Percentiles rank a stretch among this genome's conserved stretches.
phyloP scores from a whole-genome alignment of 2,113 vertebrate genomes.

The Aegithalos caudatus region DNA sequence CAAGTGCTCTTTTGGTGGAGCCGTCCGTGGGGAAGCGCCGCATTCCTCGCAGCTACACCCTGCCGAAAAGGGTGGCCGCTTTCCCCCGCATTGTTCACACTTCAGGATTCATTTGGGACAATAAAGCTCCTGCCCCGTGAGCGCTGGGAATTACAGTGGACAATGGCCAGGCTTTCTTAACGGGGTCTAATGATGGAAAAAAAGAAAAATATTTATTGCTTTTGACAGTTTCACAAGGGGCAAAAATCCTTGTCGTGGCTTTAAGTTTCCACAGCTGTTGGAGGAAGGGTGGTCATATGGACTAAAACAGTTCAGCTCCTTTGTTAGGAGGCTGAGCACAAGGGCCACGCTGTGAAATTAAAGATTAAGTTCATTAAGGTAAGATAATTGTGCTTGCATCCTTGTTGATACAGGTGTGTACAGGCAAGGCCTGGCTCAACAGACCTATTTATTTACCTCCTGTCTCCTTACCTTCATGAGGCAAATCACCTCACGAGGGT shows the following conservation, averaged over 20 bases:
- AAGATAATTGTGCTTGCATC: conserved; percentile 74
- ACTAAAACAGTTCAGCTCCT: conserved; percentile 75
- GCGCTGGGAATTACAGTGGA: conserved; percentile 89
- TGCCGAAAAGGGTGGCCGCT: conserved; percentile 74
- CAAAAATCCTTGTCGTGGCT: conserved; percentile 81
- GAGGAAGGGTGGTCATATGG: conserved; percentile 73
- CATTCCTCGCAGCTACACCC: conserved; percentile 84
- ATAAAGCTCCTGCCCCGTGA: conserved; percentile 79
- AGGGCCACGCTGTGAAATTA: conserved; percentile 81
- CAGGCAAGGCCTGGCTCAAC: conserved; percentile 2
- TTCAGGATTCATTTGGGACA: conserved; percentile 88
- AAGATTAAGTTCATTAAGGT: conserved; percentile 85
- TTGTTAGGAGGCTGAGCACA: conserved; percentile 76
- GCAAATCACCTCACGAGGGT: not conserved
- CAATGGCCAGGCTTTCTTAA: conserved; percentile 84
- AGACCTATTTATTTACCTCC: conserved; percentile 43
- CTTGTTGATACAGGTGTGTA: conserved; percentile 79
- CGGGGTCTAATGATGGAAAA: conserved; percentile 86
- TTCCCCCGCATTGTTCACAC: conserved; percentile 82
- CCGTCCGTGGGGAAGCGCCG: conserved; percentile 77
- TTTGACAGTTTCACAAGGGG: conserved; percentile 87
- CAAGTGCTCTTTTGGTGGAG: conserved; percentile 89
- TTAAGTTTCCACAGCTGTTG: conserved; percentile 81
- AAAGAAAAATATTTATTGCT: conserved; percentile 91
- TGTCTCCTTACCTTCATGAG: not conserved